These are phyloP conservation scores for Apomyelois bistriatella DNA, from an alignment of 2,888 invertebrate species.

Conservation along the genomic window DNA sequence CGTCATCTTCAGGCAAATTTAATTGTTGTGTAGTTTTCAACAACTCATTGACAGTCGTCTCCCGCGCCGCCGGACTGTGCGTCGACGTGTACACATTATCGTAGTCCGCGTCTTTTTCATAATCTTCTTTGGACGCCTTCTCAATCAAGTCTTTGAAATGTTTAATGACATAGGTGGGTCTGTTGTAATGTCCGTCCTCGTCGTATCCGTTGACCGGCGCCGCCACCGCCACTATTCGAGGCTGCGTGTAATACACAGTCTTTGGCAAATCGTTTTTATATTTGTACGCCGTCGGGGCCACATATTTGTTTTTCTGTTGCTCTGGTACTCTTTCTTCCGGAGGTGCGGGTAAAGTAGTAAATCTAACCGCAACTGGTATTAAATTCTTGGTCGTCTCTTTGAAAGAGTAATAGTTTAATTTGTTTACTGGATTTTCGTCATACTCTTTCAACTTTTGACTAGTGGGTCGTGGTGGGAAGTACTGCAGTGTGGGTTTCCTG, in stretches of 20 bases:
- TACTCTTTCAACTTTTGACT: conserved; percentile 43
- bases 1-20: conserved; percentile 41
- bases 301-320: not conserved
- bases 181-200: conserved; percentile 41
- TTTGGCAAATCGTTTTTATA: conserved; percentile 23
- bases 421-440: conserved; percentile 40
- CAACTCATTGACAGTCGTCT: conserved; percentile 33
- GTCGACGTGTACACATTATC: conserved; percentile 27
- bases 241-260: conserved; percentile 33
- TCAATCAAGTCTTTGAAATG: conserved; percentile 57
- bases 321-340: conserved; percentile 9
- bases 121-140: conserved; percentile 46
- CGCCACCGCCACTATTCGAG: conserved; percentile 15
- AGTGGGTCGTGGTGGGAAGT: conserved; percentile 55
- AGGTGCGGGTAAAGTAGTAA: conserved; percentile 21
- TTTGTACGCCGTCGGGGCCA: not conserved
- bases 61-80: conserved; percentile 32
- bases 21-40: conserved; percentile 21
- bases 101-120: conserved; percentile 39
- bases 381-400: conserved; percentile 27
- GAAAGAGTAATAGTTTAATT: conserved; percentile 39
- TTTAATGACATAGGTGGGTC: conserved; percentile 55
- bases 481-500: conserved; percentile 58
- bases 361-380: conserved; percentile 19
- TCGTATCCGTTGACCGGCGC: conserved; percentile 27